A percentile compares a stretch with the other conserved stretches of the same genome.
These are phyloP conservation scores for Prionailurus viverrinus DNA, from an alignment of 2,113 vertebrate genomes.

Conservation along the genomic window DNA sequence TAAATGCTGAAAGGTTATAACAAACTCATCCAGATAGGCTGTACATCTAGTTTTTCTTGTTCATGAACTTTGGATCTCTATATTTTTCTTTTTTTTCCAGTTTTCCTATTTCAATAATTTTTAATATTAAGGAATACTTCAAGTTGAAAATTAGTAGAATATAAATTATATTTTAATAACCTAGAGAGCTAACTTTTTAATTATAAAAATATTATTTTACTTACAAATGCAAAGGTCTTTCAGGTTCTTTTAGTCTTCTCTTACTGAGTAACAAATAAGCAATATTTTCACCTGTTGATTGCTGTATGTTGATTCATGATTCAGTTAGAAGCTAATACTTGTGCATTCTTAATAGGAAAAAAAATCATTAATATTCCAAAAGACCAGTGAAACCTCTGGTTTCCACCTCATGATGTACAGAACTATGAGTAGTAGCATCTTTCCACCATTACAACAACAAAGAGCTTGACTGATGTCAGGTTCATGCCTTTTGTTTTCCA, in stretches of 20 bases:
- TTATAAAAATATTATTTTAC: background rate
- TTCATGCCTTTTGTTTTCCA: background rate
- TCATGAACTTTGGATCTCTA: background rate
- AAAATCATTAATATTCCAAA: background rate
- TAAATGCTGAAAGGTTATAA: background rate
- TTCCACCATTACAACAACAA: background rate
- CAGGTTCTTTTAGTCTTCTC: background rate
- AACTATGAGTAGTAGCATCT: background rate
- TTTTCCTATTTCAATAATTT: background rate
- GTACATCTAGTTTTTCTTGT: background rate
- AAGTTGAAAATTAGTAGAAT: background rate
- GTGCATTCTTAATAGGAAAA: background rate
- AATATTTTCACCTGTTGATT: background rate
- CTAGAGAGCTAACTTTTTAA: background rate
- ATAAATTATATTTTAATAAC: background rate
- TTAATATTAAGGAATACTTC: background rate
- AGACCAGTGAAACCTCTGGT: background rate
- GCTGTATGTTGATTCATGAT: background rate
- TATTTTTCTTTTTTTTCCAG: background rate
- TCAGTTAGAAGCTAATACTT: background rate
- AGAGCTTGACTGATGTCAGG: background rate
- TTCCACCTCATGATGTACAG: background rate
- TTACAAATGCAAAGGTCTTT: background rate
- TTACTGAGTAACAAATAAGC: background rate
- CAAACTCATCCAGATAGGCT: background rate